Base-by-base conservation (phyloP, 2,888 invertebrate species). In the Platycheirus albimanus region DNA sequence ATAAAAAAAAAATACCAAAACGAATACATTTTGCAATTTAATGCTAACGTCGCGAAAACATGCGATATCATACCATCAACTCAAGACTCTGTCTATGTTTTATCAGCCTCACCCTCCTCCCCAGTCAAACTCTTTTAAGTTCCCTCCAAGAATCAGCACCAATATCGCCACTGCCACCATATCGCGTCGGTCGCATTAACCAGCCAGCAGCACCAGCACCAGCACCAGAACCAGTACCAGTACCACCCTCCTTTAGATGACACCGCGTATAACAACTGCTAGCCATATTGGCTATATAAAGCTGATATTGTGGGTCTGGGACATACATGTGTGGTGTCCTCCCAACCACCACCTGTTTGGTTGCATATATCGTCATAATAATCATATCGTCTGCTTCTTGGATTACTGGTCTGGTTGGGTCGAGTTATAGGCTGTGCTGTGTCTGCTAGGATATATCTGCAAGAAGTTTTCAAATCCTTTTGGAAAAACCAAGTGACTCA, bases 41-140 rank as follows among this genome's bases (percentile, higher is more conserved):
- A 78, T 78, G 83, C 69, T 83, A 83, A 83, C 72, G 72, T 83
- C 64, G 72, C 49, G 56, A 74, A 56, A 83, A 74, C 83, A 83
- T 83, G 83, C 83, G 52, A 83, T 69, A 69, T 56, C 83, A 83
- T 64, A 72, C 83, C 83, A 69, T 15, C 15, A 41, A 41, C 67
- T 72, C 30, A 58, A 38, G 33, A 5, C 13, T 8, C n/a, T 72
- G 45, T 63, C 19, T 54, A 19, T n/a, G n/a, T 7, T 13, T 20
- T 43, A 36, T 24, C 75, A 45, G 19, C 38, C 11, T 24, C n/a
- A 13, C 20, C 13, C 10, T 8, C 47, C 4, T 24, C 13, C 13
- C 15, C 8, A 24, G 19, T 19, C 19, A 13, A 13, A 5, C 24
- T 13, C 17, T 10, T 17, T 17, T 0, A 43, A 24, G n/a, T 20